Evolutionary conservation across 1,140 invertebrate species (phyloP).

Genomic region (Diuraphis noxia): DNA sequence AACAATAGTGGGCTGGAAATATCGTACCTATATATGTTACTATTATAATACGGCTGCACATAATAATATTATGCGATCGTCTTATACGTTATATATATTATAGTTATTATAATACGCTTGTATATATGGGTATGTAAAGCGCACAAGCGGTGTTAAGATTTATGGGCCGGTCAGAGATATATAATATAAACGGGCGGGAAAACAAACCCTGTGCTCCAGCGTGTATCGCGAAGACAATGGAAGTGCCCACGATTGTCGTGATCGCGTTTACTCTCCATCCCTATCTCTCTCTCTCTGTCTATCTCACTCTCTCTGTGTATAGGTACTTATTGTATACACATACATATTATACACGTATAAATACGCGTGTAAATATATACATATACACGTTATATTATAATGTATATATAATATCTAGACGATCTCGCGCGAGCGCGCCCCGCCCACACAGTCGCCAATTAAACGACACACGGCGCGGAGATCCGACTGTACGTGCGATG

Average conservation of each 20-base stretch:
- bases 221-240: constrained; percentile 37
- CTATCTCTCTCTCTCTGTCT: background rate
- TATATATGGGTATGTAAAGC: background rate
- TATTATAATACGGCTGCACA: background rate
- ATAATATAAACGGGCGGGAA: constrained; percentile 18
- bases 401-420: constrained; percentile 12
- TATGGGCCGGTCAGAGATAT: constrained; percentile 17
- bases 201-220: background rate
- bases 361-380: background rate
- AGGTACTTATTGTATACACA: background rate
- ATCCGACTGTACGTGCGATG: background rate
- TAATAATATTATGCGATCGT: background rate
- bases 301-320: background rate
- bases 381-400: background rate
- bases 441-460: constrained; percentile 50
- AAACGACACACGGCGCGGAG: constrained; percentile 34
- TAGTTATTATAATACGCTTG: constrained; percentile 1
- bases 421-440: constrained; percentile 35
- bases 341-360: background rate
- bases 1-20: constrained; percentile 5
- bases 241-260: constrained; percentile 48
- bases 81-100: background rate
- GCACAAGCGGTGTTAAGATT: constrained; percentile 32
- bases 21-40: background rate
- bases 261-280: background rate